Evolutionary conservation across 1,140 invertebrate species (phyloP), one percentile per base, ranked within the genome.

Genomic region (Galleria mellonella): DNA sequence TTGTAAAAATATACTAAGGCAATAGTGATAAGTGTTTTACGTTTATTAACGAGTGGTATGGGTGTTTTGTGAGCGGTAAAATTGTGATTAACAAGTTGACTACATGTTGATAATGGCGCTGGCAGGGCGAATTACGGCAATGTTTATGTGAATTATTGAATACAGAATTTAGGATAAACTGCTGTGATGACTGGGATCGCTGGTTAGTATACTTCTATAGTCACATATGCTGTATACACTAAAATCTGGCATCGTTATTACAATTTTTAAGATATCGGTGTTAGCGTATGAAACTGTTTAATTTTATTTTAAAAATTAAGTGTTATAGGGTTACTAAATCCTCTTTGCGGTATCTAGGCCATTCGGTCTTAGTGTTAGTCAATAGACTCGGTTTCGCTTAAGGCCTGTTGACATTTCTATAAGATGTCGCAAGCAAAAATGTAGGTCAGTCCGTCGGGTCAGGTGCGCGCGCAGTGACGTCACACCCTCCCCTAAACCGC

Each of bases 381-480:
- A 68, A 70, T 68, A 70, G 35, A 36, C 10, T 38, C 37, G 46
- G 48, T 44, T 51, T 32, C 12, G 54, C 48, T 58, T 31, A 50
- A 52, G 48, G 55, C 54, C 55, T 77, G 73, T 79, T 77, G 79
- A 76, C 74, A 78, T 78, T 77, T 74, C 55, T 49, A 41, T 46
- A 56, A 11, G 35, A 49, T 81, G 66, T 76, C 63, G 74, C 74
- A 79, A 81, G 52, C 33, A 35, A 14, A 6, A 23, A 23, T 23
- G 17, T 23, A 4, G 14, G 31, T 49, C 78, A 63, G 52, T 81
- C 52, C 75, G 76, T 81, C 43, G 41, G 43, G 62, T 63, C 55
- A 51, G 39, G 13, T 71, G 75, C 73, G 76, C 69, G 70, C 78
- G 77, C 75, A 65, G 7, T 44, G 69, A 68, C 77, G 74, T 69